Evolutionary conservation across 1,140 invertebrate species (phyloP).

Genomic region (Pseudomyrmex dendroicus): DNA sequence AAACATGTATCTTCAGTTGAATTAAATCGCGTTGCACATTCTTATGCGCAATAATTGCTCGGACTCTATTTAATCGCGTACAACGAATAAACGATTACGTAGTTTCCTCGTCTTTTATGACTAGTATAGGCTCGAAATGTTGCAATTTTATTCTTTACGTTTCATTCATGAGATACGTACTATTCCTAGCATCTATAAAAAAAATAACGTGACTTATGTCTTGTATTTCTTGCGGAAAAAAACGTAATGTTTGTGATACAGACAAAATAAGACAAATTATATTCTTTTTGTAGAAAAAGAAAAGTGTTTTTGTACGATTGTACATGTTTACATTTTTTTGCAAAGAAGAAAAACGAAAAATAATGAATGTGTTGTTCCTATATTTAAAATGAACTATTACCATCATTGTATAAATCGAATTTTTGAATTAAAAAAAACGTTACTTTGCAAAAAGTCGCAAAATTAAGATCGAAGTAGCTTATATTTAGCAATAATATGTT

Average conservation of each 20-base stretch:
- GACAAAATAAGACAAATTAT: too few relatives aligned
- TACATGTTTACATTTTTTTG: not conserved
- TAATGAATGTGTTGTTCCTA: conserved; percentile 32
- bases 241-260: too few relatives aligned
- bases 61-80: not conserved
- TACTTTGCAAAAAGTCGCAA: too few relatives aligned
- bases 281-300: conserved; percentile 23
- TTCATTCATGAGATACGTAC: not conserved
- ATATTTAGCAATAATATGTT: too few relatives aligned
- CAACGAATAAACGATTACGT: conserved; percentile 24
- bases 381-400: not conserved
- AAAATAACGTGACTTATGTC: too few relatives aligned
- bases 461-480: too few relatives aligned
- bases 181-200: too few relatives aligned
- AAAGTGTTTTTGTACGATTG: not conserved
- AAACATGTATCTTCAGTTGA: not conserved
- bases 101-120: conserved; percentile 1
- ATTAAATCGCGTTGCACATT: not conserved
- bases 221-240: too few relatives aligned
- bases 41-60: conserved; percentile 1
- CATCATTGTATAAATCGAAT: conserved; percentile 3
- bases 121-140: not conserved
- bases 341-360: not conserved
- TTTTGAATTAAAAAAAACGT: not conserved
- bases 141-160: not conserved